Evolutionary conservation across 2,888 invertebrate genomes (phyloP), one percentile per base, ranked within the genome.

Genomic region (Lochmaea capreae): DNA sequence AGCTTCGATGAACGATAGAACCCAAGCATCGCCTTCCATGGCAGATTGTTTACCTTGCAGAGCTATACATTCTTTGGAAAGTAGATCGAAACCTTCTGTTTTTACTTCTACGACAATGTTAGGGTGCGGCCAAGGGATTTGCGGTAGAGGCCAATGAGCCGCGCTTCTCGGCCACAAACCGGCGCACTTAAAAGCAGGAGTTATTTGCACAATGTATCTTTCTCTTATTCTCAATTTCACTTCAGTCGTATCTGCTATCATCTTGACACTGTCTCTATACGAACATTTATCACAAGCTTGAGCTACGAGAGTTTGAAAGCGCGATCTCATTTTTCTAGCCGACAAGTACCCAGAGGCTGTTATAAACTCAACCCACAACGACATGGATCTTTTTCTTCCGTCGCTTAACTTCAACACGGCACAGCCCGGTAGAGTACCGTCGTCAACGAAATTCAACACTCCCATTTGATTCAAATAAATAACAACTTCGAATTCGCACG

Each of bases 301-400:
- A 0, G 92, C 92, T 61, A 93, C 93, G 75, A 94, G 86, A 5
- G 93, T 93, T 86, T 94, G 95, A 86, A 95, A 95, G n/a, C 95
- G 87, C 68, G 94, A 94, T 57, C 95, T 90, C 81, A 95, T 95
- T 86, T 95, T 95, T 22, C 95, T 87, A 0, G 95, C 95, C 1
- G 94, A 94, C 66, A 95, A 88, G 85, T 96, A 95, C 2, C 95
- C 95, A 18, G 93, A 94, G 39, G 95, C 95, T 0, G 95, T 95
- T 82, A 95, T 96, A 88, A 96, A 95, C 85, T 95, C 95, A n/a
- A 95, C 95, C 95, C 95, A 96, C 5, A 95, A 89, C 3, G 94
- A 95, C 95, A 95, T 96, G 80, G 94, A 94, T 57, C 95, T 89
- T 84, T 96, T 95, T 26, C 95, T 89, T 62, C 95, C 95, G 89